Evolutionary conservation across 30 jellyfish, hydroid and myxozoan genomes (phyloP).

Genomic region (Sanderia malayensis): DNA sequence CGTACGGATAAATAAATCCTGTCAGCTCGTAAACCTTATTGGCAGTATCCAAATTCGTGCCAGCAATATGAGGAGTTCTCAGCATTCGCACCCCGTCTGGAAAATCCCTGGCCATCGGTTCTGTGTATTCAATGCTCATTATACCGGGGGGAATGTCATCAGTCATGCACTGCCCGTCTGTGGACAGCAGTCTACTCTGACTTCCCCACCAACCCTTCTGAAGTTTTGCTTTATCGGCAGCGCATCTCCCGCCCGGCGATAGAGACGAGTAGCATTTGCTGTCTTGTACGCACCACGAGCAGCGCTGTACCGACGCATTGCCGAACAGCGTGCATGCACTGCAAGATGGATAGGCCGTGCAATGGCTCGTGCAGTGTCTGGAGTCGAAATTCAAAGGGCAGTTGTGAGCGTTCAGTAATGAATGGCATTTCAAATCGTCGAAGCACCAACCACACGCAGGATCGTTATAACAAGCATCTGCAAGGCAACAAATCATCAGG

Average conservation of each 20-base stretch:
- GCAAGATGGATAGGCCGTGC: constrained; percentile 60
- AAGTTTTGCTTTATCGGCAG: background rate
- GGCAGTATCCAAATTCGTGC: background rate
- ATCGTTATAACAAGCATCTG: constrained; percentile 73
- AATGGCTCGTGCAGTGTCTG: constrained; percentile 44
- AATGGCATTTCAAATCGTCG: constrained; percentile 28
- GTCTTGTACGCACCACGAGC: constrained; percentile 67
- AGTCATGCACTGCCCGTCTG: constrained; percentile 35
- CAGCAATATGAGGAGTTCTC: background rate
- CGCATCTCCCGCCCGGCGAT: constrained; percentile 51
- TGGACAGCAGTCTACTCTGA: constrained; percentile 16
- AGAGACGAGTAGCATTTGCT: constrained; percentile 33
- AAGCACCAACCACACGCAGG: constrained; percentile 86
- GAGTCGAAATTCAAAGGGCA: constrained; percentile 32
- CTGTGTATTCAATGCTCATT: constrained; percentile 28
- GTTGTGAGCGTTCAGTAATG: constrained; percentile 10
- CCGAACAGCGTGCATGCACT: constrained; percentile 55
- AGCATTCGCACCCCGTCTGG: constrained; percentile 67
- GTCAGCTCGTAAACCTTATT: background rate
- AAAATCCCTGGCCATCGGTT: constrained; percentile 43
- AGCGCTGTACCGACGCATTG: constrained; percentile 4
- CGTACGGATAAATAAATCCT: constrained; percentile 70
- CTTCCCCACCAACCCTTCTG: constrained; percentile 74
- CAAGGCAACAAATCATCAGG: too few species aligned
- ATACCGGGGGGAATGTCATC: constrained; percentile 64